Evolutionary conservation across 2,797 vertebrate genomes (phyloP).

Genomic region (Masticophis lateralis): DNA sequence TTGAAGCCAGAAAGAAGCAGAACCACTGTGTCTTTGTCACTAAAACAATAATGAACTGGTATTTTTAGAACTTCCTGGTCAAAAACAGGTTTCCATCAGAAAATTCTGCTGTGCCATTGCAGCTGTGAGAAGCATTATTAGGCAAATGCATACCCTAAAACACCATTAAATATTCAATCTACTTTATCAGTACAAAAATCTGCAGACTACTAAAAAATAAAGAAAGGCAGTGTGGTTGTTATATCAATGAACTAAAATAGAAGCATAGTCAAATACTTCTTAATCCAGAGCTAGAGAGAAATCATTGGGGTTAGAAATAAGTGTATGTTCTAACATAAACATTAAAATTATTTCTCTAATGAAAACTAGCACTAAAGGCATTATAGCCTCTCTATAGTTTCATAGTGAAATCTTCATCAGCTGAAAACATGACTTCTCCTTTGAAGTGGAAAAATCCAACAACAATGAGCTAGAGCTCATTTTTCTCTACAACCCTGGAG

Average conservation of each 20-base stretch:
- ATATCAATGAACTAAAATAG: not conserved
- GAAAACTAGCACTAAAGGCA: not conserved
- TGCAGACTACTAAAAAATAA: not conserved
- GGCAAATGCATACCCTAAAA: not conserved
- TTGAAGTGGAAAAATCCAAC: not conserved
- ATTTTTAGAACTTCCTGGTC: not conserved
- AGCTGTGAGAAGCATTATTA: not conserved
- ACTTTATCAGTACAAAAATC: not conserved
- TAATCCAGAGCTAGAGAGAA: not conserved
- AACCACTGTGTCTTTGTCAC: not conserved
- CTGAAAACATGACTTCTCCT: not conserved
- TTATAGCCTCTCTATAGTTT: not conserved
- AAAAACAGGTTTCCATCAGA: not conserved
- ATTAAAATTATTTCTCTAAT: not conserved
- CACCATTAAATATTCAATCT: not conserved
- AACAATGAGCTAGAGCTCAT: not conserved
- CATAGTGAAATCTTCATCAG: not conserved
- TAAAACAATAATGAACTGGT: not conserved
- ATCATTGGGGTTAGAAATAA: not conserved
- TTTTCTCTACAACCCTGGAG: not conserved
- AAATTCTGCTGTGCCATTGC: not conserved
- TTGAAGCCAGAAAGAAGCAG: not conserved
- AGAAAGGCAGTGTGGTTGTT: not conserved
- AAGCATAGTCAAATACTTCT: not conserved
- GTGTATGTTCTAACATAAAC: not conserved